Base-by-base conservation (phyloP, 2,888 invertebrate species). In the Nemurella pictetii region DNA sequence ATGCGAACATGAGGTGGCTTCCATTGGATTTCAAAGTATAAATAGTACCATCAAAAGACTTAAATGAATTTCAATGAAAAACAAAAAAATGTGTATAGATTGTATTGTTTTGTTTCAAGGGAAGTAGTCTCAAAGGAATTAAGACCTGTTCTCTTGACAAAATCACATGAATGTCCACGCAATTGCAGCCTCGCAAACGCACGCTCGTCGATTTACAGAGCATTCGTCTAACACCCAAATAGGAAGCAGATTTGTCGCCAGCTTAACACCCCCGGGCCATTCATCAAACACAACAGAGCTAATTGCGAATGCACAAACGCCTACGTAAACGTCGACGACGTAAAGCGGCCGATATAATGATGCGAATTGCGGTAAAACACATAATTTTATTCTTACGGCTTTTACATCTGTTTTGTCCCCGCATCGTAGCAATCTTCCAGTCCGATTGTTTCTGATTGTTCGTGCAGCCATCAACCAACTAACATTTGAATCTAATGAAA, bases 371-470 rank as follows among this genome's bases (percentile, higher is more conserved):
- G 55, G 55, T 55, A 55, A 12, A 12, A 32, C 32, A 55, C 55
- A 55, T 55, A 55, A 55, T 55, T 55, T 55, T 55, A 55, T 55
- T 55, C 55, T 55, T 55, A 55, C 55, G 20, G 55, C 55, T 55
- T 55, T 55, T 55, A 55, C 55, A 55, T 75, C 75, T 28, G 75
- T 75, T 75, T n/a, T 25, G 28, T 28, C 26, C 26, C 75, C 28
- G 9, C 75, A 75, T 75, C 26, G 12, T 75, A 28, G 75, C 28
- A 28, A 75, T 75, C 75, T 75, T 75, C 75, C 75, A 26, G 26
- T 12, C 25, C 75, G 28, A 75, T 75, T 75, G 75, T 75, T 75
- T 75, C 75, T 27, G 28, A 75, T 75, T 27, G 75, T 75, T 27
- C 75, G 9, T 75, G 27, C 28, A 28, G 75, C 75, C 26, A 75